Evolutionary conservation across 2,797 vertebrate genomes (phyloP), one percentile per base, ranked within the genome.

Genomic region (Sphenopsis melanotis): DNA sequence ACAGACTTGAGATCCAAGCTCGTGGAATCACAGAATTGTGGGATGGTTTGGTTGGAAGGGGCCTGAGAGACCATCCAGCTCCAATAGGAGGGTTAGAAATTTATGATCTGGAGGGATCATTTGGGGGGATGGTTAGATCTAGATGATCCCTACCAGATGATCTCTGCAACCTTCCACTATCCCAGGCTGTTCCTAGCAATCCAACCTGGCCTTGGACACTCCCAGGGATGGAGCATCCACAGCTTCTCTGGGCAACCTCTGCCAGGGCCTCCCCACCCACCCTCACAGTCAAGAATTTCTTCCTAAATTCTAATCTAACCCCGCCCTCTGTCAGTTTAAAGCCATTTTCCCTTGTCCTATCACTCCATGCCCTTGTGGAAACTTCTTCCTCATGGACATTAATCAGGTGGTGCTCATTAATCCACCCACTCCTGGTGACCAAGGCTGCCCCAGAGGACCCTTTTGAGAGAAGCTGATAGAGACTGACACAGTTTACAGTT

Each of bases 181-280:
- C 9, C 39, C 1, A 2, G 32, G 46, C 8, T 60, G 30, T 6
- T 72, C 66, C 55, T 42, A 69, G 23, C 16, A 11, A 8, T 47
- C 53, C 21, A 16, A 1, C 2, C 30, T 16, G 44, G 15, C 3
- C 26, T 57, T 7, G 52, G 1, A 10, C 22, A 41, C 2, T 41
- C 0, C 13, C 52, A 24, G 52, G 46, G 34, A 15, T 53, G 65
- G 52, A 6, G 8, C 52, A 78, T 0, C 65, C 52, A n/a, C 39
- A 53, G 15, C 15, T 52, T 36, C 59, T 18, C 7, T 65, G 52
- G 15, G 22, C 7, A 41, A 0, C 8, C 34, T 65, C 18, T 65
- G 18, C 65, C 59, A 52, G 3, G 5, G 6, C 15, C 26, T 65
- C 37, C 1, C 1, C 2, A 0, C 7, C 12, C 39, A 0, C 7